Evolutionary conservation across 2,888 invertebrate species (phyloP), one percentile per base, ranked within the genome.

Genomic region (Zootermopsis nevadensis): DNA sequence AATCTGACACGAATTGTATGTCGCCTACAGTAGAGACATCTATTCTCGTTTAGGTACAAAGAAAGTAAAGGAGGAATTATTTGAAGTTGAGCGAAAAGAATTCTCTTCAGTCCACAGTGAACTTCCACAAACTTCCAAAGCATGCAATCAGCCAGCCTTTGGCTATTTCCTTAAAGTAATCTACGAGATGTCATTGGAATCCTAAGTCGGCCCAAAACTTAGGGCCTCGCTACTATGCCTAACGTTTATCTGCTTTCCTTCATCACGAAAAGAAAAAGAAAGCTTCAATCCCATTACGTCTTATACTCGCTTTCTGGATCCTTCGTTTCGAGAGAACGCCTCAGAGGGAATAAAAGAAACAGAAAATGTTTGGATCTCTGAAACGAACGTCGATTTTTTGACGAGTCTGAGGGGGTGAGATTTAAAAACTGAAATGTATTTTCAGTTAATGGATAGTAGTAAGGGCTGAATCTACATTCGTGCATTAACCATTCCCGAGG

Each of bases 341-440:
- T 66, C 79, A 66, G 60, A 79, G 38, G 79, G 79, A 79, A 66
- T 79, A 79, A 79, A 79, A 60, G 66, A 79, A 79, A 66, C 35
- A 66, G 38, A 27, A 66, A 79, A 79, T 66, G 30, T 79, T 66
- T 33, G 38, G 27, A 60, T 24, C 79, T 79, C 66, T 79, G 79
- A 79, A 79, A 79, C 79, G 35, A 31, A 77, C 42, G 79, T 79
- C 60, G 79, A 76, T 76, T 79, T 77, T 77, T 77, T 74, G n/a
- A 24, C 27, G 0, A 24, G 24, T 55, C 3, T 0, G 33, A 77
- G 48, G 79, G 60, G 38, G 66, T 27, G 60, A 79, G 60, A 38
- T 30, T 79, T 31, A 79, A 77, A 55, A 66, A 24, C 31, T 60
- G 30, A 15, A 79, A n/a, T 66, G 79, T 79, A 60, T 66, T 79